These are phyloP conservation scores for Cataglyphis altisquamis DNA, from an alignment of 2,888 invertebrate genomes.

Conservation along the genomic window DNA sequence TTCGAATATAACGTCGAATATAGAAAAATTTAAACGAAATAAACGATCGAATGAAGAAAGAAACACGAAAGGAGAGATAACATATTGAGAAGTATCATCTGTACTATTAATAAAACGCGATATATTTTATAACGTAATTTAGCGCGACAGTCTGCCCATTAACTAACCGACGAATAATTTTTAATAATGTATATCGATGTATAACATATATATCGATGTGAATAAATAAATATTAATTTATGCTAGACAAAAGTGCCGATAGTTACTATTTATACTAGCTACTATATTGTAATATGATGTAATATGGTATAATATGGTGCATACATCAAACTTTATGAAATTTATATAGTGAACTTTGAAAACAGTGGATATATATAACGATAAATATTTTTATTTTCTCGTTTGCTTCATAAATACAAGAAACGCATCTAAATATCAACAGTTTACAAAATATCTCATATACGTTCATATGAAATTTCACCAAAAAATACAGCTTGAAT, in stretches of 20 bases:
- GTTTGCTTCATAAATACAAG: conserved; percentile 51
- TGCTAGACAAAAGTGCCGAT: background rate
- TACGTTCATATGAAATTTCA: background rate
- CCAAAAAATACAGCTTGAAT: background rate
- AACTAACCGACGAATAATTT: conserved; percentile 77
- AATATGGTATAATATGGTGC: background rate
- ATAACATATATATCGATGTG: conserved; percentile 70
- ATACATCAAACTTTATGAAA: background rate
- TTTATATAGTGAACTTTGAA: conserved; percentile 10
- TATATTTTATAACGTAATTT: conserved; percentile 57
- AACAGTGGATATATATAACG: conserved; percentile 23
- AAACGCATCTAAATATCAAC: conserved; percentile 60
- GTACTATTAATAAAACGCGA: background rate
- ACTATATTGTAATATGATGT: background rate
- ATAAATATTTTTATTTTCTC: conserved; percentile 28
- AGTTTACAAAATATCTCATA: conserved; percentile 57
- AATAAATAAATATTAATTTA: conserved; percentile 76
- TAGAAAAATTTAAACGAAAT: conserved; percentile 13
- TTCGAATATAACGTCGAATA: conserved; percentile 13
- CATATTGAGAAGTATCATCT: conserved; percentile 11
- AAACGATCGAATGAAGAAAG: conserved; percentile 53
- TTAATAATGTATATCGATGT: conserved; percentile 79
- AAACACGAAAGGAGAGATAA: conserved; percentile 10
- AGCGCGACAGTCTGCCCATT: conserved; percentile 68
- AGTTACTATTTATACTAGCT: background rate